These are phyloP conservation scores for Bimastos eiseni DNA, from an alignment of 2,888 invertebrate genomes.

Conservation along the genomic window DNA sequence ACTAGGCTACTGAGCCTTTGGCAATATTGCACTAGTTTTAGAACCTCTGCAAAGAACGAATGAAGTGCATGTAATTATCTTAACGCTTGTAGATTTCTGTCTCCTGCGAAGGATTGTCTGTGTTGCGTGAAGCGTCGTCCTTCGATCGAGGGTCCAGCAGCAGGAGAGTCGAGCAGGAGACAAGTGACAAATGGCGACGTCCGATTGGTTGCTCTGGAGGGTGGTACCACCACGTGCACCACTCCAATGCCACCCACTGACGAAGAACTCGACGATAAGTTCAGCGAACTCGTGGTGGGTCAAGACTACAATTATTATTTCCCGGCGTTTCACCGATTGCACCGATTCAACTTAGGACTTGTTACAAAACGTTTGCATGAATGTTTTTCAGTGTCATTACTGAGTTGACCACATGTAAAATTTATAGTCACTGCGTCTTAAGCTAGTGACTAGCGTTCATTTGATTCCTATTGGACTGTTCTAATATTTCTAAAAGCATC, in stretches of 20 bases:
- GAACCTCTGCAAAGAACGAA: no score
- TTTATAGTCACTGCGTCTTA: no score
- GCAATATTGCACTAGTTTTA: no score
- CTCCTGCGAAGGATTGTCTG: slow-evolving; percentile 16
- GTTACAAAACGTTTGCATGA: no score
- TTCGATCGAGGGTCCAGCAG: background rate
- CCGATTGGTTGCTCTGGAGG: slow-evolving; percentile 53
- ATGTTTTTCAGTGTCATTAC: no score
- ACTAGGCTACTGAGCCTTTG: no score
- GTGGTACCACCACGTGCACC: slow-evolving; percentile 71
- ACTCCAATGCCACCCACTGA: slow-evolving; percentile 80
- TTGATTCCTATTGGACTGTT: no score
- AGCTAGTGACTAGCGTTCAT: no score
- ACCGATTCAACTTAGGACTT: background rate
- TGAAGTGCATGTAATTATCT: no score
- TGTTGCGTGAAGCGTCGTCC: background rate
- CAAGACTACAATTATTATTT: background rate
- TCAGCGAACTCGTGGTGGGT: slow-evolving; percentile 87
- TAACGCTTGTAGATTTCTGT: background rate
- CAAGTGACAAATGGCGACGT: slow-evolving; percentile 72
- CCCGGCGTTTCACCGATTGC: background rate
- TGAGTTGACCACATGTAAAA: no score
- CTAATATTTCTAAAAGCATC: no score
- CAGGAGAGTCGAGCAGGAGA: background rate
- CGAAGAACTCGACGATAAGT: slow-evolving; percentile 88